Base-by-base conservation (phyloP, 2,888 invertebrate genomes). In the Acrobasis suavella region DNA sequence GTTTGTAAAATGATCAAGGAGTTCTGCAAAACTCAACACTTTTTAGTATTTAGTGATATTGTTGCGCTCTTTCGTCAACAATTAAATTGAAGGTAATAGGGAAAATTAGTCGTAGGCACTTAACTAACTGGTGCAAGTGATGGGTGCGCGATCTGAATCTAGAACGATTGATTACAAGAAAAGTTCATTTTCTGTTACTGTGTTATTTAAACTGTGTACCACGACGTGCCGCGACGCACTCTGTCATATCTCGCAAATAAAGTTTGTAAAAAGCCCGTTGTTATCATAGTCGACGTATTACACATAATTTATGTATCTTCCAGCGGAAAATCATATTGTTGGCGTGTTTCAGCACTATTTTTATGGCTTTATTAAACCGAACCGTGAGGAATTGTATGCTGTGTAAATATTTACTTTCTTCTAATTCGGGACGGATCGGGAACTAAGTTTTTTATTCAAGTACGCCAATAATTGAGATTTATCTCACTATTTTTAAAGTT, bases 401-500 rank as follows among this genome's bases (percentile, higher is more conserved):
- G 60, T 67, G 74, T 77, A 75, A 78, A 78, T 79, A 71, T 80
- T 81, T 80, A 81, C 72, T 67, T 65, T 65, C 68, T 65, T 71
- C 72, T 69, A 69, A 73, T 70, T 71, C 70, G 62, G 65, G 63
- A 58, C 62, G 61, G 63, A 55, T 65, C 65, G 52, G 58, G 68
- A 63, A 64, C 59, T 58, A 62, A 56, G 56, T 56, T 46, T 16
- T 38, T 54, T 67, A 69, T 59, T 65, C 65, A 69, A 65, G 67
- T n/a, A 15, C 12, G 51, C 12, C 17, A n/a, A 32, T 32, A n/a
- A 52, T 42, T 42, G 56, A 42, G 42, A 39, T 16, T 14, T 17
- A 22, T 56, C 17, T 56, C 22, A 56, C 39, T 16, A 9, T 42
- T 22, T 16, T 17, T 56, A 39, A 10, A 10, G 56, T 6, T 42